These are phyloP conservation scores for Mylabris phalerata DNA, from an alignment of 1,140 invertebrate species.

Conservation along the genomic window DNA sequence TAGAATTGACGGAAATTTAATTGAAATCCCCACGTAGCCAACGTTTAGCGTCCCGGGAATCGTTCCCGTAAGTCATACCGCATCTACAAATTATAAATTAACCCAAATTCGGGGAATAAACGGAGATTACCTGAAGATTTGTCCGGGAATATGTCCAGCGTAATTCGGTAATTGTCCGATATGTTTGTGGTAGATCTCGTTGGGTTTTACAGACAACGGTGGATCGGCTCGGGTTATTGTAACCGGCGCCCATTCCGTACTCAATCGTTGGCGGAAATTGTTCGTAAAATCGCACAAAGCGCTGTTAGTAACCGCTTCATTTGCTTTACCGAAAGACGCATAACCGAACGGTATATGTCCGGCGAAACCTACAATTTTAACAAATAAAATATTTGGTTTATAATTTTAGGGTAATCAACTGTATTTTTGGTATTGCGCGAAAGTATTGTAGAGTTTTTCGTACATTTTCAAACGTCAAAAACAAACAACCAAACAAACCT, in stretches of 20 bases:
- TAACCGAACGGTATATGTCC: slow-evolving; percentile 61
- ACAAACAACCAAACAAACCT: slow-evolving; percentile 37
- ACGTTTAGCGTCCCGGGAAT: slow-evolving; percentile 60
- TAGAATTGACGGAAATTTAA: slow-evolving; percentile 14
- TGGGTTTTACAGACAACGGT: slow-evolving; percentile 44
- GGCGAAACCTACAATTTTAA: slow-evolving; percentile 47
- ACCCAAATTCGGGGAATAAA: not conserved
- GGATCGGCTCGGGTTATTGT: slow-evolving; percentile 46
- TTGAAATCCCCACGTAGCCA: slow-evolving; percentile 49
- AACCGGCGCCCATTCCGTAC: slow-evolving; percentile 62
- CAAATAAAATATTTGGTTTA: not conserved
- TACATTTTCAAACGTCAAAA: slow-evolving; percentile 27
- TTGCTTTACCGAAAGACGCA: slow-evolving; percentile 54
- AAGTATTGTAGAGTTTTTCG: slow-evolving; percentile 34
- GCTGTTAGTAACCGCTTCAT: slow-evolving; percentile 54
- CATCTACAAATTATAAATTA: slow-evolving; percentile 43
- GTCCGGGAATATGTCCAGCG: slow-evolving; percentile 63
- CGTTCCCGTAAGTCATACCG: slow-evolving; percentile 63
- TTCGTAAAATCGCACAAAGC: slow-evolving; percentile 61
- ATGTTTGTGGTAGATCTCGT: slow-evolving; percentile 60
- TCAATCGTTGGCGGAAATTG: slow-evolving; percentile 57
- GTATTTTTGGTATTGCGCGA: slow-evolving; percentile 33
- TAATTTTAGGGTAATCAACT: slow-evolving; percentile 5
- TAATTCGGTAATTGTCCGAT: slow-evolving; percentile 66
- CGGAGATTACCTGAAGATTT: slow-evolving; percentile 51